These are phyloP conservation scores for Ctenoplectra terminalis DNA, from an alignment of 1,140 invertebrate species.

Conservation along the genomic window DNA sequence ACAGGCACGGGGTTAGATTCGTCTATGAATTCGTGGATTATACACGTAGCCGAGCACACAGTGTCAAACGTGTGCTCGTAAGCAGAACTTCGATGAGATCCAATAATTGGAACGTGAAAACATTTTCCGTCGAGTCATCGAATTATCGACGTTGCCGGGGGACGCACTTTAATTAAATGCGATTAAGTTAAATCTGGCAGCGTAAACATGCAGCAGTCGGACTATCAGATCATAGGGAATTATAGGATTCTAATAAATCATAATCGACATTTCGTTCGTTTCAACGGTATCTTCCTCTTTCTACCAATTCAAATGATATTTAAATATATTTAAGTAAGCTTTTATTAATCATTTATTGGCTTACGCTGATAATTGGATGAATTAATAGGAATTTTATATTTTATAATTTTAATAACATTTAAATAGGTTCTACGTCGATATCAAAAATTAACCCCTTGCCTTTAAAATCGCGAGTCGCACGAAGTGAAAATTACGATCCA, in stretches of 20 bases:
- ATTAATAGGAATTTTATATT: no score
- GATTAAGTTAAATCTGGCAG: constrained; percentile 44
- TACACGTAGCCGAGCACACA: background rate
- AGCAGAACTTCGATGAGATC: constrained; percentile 38
- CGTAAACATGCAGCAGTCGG: constrained; percentile 5
- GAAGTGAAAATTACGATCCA: no score
- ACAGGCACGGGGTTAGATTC: constrained; percentile 31
- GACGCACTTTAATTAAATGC: constrained; percentile 46
- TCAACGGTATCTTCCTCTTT: background rate
- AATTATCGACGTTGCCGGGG: constrained; percentile 32
- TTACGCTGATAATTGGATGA: background rate
- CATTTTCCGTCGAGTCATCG: constrained; percentile 54
- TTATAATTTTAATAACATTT: no score
- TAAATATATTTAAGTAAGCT: background rate
- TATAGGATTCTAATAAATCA: background rate
- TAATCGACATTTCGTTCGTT: background rate
- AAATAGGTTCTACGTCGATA: no score
- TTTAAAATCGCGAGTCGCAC: no score
- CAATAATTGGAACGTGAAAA: constrained; percentile 61
- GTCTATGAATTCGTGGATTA: constrained; percentile 23
- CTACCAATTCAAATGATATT: no score
- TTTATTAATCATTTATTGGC: background rate
- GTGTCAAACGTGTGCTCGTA: background rate
- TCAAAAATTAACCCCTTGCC: no score
- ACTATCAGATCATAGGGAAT: background rate